Evolutionary conservation across 2,888 invertebrate species (phyloP).

Genomic region (Caenorhabditis sinica): DNA sequence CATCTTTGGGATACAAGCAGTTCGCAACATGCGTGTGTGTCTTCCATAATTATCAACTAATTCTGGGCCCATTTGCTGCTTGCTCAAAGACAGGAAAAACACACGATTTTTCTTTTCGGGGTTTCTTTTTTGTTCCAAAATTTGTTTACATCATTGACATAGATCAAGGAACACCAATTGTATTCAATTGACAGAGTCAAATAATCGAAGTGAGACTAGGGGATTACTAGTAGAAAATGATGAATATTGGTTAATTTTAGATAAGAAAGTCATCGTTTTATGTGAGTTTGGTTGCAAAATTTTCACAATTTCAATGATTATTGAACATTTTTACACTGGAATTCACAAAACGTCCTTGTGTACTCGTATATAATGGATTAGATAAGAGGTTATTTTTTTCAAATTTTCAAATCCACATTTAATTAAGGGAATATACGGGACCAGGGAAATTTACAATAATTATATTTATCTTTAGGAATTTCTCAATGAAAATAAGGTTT

Average conservation of each 20-base stretch:
- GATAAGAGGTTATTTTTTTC: no score
- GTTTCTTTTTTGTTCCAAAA: constrained; percentile 32
- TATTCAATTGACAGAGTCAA: constrained; percentile 16
- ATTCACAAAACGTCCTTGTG: no score
- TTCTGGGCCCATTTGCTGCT: constrained; percentile 51
- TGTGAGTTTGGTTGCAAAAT: no score
- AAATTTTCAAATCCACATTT: no score
- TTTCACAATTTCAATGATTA: no score
- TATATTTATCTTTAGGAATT: no score
- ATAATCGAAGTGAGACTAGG: neutral
- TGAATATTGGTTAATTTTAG: neutral
- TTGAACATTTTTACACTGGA: no score
- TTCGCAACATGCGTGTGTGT: constrained; percentile 13
- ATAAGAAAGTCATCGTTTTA: neutral
- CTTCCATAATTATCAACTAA: constrained; percentile 55
- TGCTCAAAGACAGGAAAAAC: constrained; percentile 53
- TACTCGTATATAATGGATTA: no score
- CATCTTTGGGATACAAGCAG: no score
- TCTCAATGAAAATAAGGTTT: neutral
- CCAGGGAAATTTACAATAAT: no score
- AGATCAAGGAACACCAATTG: constrained; percentile 8
- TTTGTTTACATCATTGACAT: constrained; percentile 5
- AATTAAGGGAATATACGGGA: no score
- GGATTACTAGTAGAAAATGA: neutral
- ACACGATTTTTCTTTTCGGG: constrained; percentile 31